Conservation (phyloP, 2,113 vertebrate genomes). For the Panthera leo region DNA sequence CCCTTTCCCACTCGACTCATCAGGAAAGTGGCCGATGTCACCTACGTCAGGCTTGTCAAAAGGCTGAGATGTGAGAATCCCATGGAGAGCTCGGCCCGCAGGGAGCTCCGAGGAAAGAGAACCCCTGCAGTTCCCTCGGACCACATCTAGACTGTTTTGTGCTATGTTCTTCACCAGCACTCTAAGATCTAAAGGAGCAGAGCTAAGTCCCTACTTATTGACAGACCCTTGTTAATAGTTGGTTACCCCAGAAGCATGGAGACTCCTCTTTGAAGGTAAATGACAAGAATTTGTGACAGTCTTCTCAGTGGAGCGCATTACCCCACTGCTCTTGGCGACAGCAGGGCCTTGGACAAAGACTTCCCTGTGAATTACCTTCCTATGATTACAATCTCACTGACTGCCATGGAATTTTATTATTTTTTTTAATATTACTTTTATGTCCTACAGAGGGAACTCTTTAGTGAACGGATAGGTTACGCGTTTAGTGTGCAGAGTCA, state of each 20-base stretch:
- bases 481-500: not conserved
- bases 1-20: not conserved
- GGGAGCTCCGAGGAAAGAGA: not conserved
- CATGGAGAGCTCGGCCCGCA: fast-evolving
- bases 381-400: not conserved
- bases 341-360: not conserved
- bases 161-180: too few relatives aligned
- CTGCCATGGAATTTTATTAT: not conserved
- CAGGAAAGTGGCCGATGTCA: not conserved
- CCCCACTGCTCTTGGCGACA: not conserved
- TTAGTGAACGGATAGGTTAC: not conserved
- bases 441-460: not conserved
- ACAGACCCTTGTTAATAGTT: not conserved
- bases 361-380: not conserved
- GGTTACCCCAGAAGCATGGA: not conserved
- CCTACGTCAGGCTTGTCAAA: not conserved
- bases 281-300: not conserved
- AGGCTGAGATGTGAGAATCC: not conserved
- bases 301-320: not conserved
- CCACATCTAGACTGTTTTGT: not conserved
- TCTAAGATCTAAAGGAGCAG: not conserved
- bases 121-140: not conserved
- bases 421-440: not conserved
- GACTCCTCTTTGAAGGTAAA: not conserved
- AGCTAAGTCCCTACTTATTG: not conserved